Percentiles rank a stretch among this genome's conserved stretches.
Conservation (phyloP, 2,113 vertebrate species). For the Coryphaenoides rupestris region DNA sequence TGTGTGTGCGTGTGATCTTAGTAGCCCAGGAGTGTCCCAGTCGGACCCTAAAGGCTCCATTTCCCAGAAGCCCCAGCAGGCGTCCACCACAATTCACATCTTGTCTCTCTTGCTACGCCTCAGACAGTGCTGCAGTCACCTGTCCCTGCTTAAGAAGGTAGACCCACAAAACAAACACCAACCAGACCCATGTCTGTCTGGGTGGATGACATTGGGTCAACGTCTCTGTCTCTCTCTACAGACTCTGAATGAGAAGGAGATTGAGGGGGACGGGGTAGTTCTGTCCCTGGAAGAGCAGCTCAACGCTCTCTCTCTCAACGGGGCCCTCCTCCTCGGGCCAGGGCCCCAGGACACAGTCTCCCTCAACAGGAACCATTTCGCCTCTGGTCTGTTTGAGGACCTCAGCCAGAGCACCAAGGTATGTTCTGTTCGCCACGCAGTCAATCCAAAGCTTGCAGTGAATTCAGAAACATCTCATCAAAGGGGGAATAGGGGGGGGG, state of each 20-base stretch:
- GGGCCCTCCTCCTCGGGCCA: constrained; percentile 62
- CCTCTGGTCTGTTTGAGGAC: constrained; percentile 78
- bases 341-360: constrained; percentile 74
- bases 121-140: constrained; percentile 93
- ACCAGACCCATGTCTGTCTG: background rate
- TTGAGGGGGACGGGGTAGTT: constrained; percentile 81
- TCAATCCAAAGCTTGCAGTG: too few species aligned
- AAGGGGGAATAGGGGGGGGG: too few species aligned
- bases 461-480: too few species aligned
- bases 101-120: constrained; percentile 89
- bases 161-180: background rate
- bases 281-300: constrained; percentile 91
- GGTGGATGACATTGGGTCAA: background rate
- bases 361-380: constrained; percentile 82
- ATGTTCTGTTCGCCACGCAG: background rate
- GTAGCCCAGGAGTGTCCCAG: constrained; percentile 76
- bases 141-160: constrained; percentile 89
- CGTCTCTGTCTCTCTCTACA: constrained; percentile 16
- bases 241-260: constrained; percentile 81
- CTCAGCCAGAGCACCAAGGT: constrained; percentile 86
- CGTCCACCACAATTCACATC: constrained; percentile 84
- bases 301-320: constrained; percentile 78
- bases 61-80: constrained; percentile 54
- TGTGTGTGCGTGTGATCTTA: constrained; percentile 36
- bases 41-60: constrained; percentile 17